Base-by-base conservation (phyloP, 2,113 vertebrate genomes). In the Leucosticte australis region DNA sequence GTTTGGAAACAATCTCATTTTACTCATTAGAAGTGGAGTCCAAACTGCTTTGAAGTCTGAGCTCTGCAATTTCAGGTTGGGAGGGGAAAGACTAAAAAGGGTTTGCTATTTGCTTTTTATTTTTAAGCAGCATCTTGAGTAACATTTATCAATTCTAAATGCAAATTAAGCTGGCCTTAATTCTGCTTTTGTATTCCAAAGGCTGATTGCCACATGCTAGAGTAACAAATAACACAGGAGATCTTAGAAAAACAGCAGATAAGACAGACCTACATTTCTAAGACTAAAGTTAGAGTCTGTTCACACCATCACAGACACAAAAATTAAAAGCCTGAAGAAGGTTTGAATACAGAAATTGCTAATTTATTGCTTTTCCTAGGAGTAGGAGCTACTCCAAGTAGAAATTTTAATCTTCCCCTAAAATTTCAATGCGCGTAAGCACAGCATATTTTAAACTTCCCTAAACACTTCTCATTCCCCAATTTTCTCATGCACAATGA, bases 391-490 rank as follows among this genome's bases (percentile, higher is more conserved):
- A 42, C 18, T 77, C 13, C 13, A 37, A 68, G 15, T 7, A 44
- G 22, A 77, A 77, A 41, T 41, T 46, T 50, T 39, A 37, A 26
- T 75, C 42, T 68, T 46, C 30, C 9, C 23, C 44, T 68, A 14
- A 23, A 76, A 56, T 49, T 44, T 35, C 39, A 37, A 22, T 10
- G 44, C 13, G 24, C 6, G 9, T 19, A 47, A 93, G 33, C 8
- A 50, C 1, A 42, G 7, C 0, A 41, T 6, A 4, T n/a, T 63
- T 59, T 24, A 42, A 85, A 42, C 2, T 6, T 81, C 3, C 30
- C 28, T 33, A 2, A 31, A 28, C 12, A 31, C 6, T 31, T 17
- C 9, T 9, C 0, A 11, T 17, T 22, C 11, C 27, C 11, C 0
- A 0, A 3, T 62, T 41, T 79, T 49, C 37, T 76, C n/a, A 49